These are phyloP conservation scores for Tetragnatha montana DNA, from an alignment of 2,888 invertebrate species.

Conservation along the genomic window DNA sequence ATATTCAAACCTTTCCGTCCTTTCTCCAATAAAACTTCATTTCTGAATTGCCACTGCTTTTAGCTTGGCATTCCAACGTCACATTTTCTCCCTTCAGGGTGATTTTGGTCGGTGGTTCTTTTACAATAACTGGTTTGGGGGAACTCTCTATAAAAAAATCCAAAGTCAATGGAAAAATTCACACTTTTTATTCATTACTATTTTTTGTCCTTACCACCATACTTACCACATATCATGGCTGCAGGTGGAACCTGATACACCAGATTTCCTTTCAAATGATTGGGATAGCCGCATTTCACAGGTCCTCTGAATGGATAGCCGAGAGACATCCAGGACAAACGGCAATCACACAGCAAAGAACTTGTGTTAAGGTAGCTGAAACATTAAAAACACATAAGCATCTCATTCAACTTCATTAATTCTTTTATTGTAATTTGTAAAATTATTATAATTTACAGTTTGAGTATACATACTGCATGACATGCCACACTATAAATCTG, in stretches of 20 bases:
- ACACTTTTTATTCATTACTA: too few species aligned
- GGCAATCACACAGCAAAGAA: conserved; percentile 91
- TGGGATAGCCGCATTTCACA: conserved; percentile 89
- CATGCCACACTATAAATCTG: too few species aligned
- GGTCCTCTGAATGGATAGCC: conserved; percentile 80
- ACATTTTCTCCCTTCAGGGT: conserved; percentile 92
- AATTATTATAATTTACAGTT: too few species aligned
- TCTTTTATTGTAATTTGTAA: too few species aligned
- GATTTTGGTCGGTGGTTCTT: conserved; percentile 87
- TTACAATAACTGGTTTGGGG: conserved; percentile 88
- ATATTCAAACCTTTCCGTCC: conserved; percentile 80
- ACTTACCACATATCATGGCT: conserved; percentile 78
- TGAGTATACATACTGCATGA: too few species aligned
- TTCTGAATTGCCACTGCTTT: conserved; percentile 79
- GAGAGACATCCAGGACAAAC: conserved; percentile 87
- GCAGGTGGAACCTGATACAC: conserved; percentile 81
- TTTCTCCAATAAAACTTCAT: conserved; percentile 92
- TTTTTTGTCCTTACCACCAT: too few species aligned
- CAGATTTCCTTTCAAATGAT: conserved; percentile 83
- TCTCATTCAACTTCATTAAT: too few species aligned
- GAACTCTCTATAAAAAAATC: conserved; percentile 81
- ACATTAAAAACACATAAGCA: too few species aligned
- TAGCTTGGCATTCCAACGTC: conserved; percentile 86
- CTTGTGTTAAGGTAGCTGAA: conserved; percentile 81
- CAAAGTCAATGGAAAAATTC: too few species aligned